Evolutionary conservation across 1,140 invertebrate species (phyloP), one percentile per base, ranked within the genome.

Genomic region (Phocides pigmalion): DNA sequence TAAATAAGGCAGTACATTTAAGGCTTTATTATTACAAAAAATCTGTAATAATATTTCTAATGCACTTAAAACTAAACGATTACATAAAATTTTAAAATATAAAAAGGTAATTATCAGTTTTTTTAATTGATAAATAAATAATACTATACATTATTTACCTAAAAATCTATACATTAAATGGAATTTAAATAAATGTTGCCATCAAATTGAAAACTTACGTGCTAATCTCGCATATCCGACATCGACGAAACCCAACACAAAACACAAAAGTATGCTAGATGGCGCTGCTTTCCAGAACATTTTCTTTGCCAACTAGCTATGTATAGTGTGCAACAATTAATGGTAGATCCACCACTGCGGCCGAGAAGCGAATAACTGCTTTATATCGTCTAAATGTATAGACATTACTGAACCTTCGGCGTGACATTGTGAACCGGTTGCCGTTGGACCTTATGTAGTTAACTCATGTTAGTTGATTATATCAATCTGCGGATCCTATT

Each of bases 311-410:
- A 62, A 53, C 49, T 16, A 11, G 25, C 11, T 37, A 1, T 8
- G n/a, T 56, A n/a, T 32, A 35, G 42, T 62, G 58, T 64, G 54
- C 11, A 62, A 54, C 68, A 73, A 73, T 74, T 72, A 73, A 74
- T 64, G 63, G 70, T 73, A 44, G 56, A 62, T 68, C 63, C 71
- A 68, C 58, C 64, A 77, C 74, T 78, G 69, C 66, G 54, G 61
- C 39, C 53, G 66, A 61, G 54, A 19, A 49, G 59, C 51, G 74
- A 76, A 74, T 76, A 76, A 79, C 82, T 70, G 73, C 72, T 82
- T 78, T 85, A 85, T 85, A 85, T 85, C 74, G 70, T 79, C 76
- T 75, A 79, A 79, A 68, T 66, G 68, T 53, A 77, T 78, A 79
- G 61, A 76, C 58, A 66, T 68, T 71, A 68, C 68, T 62, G 66